Evolutionary conservation across 92 coral and sea anemone genomes (phyloP).

Genomic region (Bergia puertoricense): DNA sequence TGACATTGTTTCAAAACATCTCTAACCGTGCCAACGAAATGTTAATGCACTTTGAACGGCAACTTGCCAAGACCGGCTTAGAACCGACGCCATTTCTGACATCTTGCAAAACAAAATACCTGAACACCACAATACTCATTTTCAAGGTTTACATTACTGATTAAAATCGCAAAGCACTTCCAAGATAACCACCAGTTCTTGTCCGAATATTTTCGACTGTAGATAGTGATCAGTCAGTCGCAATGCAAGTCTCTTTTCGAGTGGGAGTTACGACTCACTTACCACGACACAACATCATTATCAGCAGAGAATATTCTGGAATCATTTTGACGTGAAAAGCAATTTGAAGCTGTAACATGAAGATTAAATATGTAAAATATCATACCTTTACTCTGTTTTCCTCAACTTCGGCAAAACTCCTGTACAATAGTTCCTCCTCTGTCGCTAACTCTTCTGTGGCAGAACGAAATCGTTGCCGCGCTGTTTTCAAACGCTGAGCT

Average conservation of each 20-base stretch:
- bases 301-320: conserved; percentile 9
- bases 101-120: conserved; percentile 22
- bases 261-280: conserved; percentile 7
- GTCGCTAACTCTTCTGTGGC: conserved; percentile 90
- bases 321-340: conserved; percentile 6
- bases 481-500: conserved; percentile 81
- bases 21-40: not conserved
- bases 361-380: not conserved
- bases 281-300: not conserved
- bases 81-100: not conserved
- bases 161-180: conserved; percentile 21
- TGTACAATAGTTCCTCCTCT: conserved; percentile 82
- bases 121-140: conserved; percentile 3
- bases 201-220: not conserved
- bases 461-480: conserved; percentile 83
- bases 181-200: conserved; percentile 12
- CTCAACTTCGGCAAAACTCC: conserved; percentile 91
- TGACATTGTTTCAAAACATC: not conserved
- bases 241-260: not conserved
- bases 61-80: not conserved
- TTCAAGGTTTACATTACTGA: conserved; percentile 21
- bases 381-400: conserved; percentile 95
- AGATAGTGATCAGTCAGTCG: conserved; percentile 11
- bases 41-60: conserved; percentile 7
- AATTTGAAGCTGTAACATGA: not conserved